Evolutionary conservation across 2,797 vertebrate genomes (phyloP), one percentile per base, ranked within the genome.

Genomic region (Rachycentron canadum): DNA sequence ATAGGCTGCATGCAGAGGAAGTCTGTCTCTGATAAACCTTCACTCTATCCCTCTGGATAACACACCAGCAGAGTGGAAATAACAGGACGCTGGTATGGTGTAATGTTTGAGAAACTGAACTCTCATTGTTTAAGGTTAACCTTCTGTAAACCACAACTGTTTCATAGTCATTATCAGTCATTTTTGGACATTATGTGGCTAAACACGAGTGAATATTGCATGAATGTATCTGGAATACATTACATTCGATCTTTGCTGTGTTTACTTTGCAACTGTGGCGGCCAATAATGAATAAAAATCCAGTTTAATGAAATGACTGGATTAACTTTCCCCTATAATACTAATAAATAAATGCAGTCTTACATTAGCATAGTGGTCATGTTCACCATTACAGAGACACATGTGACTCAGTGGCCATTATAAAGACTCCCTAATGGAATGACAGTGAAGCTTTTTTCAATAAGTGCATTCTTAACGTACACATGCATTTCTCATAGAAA

Each of bases 21-120:
- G 82, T 78, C 66, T 72, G 85, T 59, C 83, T 82, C 81, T 89
- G 89, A 86, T 89, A 82, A 90, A 89, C 76, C 82, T 79, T 67
- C 55, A 36, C 72, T 72, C 69, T 41, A 73, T 87, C 76, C 67
- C 74, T 83, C 45, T 78, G 82, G 85, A 80, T 86, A 73, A 87
- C 60, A 73, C 72, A 59, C 53, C 79, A 71, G 52, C 58, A 9
- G 69, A 86, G 82, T 28, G 62, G 86, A 88, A 89, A 91, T 85
- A 90, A 87, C 72, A 84, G 79, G 85, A 69, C 56, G 59, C 6
- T 59, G 81, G 45, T 65, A 28, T 25, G 68, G 55, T 81, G 74
- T 57, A 73, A 67, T 62, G 81, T 81, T 83, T 49, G 49, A 77
- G 78, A 71, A 78, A 73, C 87, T 86, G 55, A 73, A 76, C 45